Evolutionary conservation across 2,113 vertebrate species (phyloP), one percentile per base, ranked within the genome.

Genomic region (Sitta europaea): DNA sequence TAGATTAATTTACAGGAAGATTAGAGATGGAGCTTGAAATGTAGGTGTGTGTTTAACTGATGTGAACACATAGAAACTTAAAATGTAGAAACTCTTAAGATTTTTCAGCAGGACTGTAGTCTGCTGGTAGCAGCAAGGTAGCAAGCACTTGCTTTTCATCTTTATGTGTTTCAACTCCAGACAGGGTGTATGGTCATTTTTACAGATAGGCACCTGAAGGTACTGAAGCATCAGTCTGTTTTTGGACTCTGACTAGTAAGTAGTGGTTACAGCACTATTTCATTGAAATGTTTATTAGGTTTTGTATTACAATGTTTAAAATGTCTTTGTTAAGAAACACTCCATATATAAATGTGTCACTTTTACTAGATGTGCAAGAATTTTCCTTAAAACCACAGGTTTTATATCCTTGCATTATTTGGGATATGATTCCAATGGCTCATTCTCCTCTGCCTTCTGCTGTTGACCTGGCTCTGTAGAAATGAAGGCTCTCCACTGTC

Each of bases 1-100:
- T 96, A 87, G 89, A 79, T 84, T 92, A 95, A 95, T 94, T 95
- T 97, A 94, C 82, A 94, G 85, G 62, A 77, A 80, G 93, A 63
- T 88, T 77, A 94, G 80, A 91, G 70, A 89, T 87, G 61, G 45
- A 90, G 76, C 54, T 87, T 91, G 86, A 93, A 94, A 93, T 94
- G 51, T 74, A 85, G 57, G 78, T 88, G n/a, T 87, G 62, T 59
- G 31, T 78, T 95, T 88, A 94, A 81, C 68, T 94, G 88, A 71
- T 3, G 42, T 84, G 94, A 93, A 93, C 76, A 47, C 50, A 51
- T 11, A 92, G 50, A 94, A 96, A 86, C 65, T 73, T 76, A 73
- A 97, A 88, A 88, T 81, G 43, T 80, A 88, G 80, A 66, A 92
- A 77, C 29, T 23, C 38, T 43, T 43, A 79, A 33, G 54, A 63